Evolutionary conservation across 2,797 vertebrate species (phyloP).

Genomic region (Halcyon smyrnensis): DNA sequence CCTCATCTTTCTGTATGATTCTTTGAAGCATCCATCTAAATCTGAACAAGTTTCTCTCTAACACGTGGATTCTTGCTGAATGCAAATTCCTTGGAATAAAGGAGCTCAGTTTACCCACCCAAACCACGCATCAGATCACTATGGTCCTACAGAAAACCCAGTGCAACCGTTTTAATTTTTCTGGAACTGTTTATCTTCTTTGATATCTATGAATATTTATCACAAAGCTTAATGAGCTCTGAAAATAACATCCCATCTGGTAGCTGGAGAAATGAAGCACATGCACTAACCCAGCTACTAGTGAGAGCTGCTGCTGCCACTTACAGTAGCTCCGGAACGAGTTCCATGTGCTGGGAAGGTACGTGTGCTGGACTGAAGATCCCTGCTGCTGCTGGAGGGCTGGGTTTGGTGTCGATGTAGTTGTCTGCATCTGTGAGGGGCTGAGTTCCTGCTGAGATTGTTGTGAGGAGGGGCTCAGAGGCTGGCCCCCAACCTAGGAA

Average conservation of each 20-base stretch:
- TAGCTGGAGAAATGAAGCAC: neutral
- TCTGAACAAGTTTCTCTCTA: neutral
- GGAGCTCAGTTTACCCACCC: neutral
- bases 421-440: conserved; percentile 85
- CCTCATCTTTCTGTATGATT: neutral
- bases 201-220: neutral
- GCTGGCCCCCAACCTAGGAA: conserved; percentile 84
- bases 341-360: conserved; percentile 93
- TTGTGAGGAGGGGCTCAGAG: conserved; percentile 91
- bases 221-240: neutral
- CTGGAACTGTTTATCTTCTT: neutral
- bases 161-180: neutral
- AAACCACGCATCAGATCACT: neutral
- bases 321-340: conserved; percentile 92
- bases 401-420: conserved; percentile 83
- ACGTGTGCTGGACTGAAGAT: conserved; percentile 89
- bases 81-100: neutral
- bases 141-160: neutral
- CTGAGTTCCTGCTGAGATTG: conserved; percentile 89
- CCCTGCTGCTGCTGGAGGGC: conserved; percentile 85
- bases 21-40: neutral
- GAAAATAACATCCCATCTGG: neutral
- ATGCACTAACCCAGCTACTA: neutral
- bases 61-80: neutral
- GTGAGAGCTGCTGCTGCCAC: conserved; percentile 47